Evolutionary conservation across 1,140 invertebrate genomes (phyloP).

Genomic region (Homalodisca vitripennis): DNA sequence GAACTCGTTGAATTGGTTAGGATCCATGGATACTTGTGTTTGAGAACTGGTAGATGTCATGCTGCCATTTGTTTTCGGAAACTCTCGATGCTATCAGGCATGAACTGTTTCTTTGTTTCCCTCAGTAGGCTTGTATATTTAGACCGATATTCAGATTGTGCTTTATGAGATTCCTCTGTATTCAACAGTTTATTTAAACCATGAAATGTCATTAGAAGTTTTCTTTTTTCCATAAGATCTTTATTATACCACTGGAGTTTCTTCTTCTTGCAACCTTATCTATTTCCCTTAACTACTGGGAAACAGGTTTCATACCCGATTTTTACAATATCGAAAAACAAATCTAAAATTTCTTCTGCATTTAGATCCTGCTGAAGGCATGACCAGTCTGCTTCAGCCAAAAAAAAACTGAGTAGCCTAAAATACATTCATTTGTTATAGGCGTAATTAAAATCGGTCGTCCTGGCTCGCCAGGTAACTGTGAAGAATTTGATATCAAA

Average conservation of each 20-base stretch:
- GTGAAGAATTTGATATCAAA: neutral
- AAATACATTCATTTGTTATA: neutral
- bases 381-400: neutral
- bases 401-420: neutral
- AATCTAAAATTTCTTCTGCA: neutral
- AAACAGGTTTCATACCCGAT: neutral
- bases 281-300: neutral
- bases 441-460: neutral
- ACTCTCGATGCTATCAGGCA: neutral
- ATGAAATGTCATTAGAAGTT: neutral
- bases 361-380: neutral
- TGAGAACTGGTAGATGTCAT: neutral
- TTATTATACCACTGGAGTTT: neutral
- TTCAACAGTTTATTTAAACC: neutral
- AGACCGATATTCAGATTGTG: neutral
- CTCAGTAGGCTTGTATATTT: neutral
- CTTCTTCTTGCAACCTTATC: neutral
- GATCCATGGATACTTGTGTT: neutral
- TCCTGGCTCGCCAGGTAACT: neutral
- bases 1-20: neutral
- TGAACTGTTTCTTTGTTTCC: neutral
- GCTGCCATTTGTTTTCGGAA: neutral
- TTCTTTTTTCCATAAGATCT: slow-evolving; percentile 1
- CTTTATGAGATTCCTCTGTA: neutral
- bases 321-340: neutral